Base-by-base conservation (phyloP, 2,113 vertebrate genomes). In the Steatornis caripensis region DNA sequence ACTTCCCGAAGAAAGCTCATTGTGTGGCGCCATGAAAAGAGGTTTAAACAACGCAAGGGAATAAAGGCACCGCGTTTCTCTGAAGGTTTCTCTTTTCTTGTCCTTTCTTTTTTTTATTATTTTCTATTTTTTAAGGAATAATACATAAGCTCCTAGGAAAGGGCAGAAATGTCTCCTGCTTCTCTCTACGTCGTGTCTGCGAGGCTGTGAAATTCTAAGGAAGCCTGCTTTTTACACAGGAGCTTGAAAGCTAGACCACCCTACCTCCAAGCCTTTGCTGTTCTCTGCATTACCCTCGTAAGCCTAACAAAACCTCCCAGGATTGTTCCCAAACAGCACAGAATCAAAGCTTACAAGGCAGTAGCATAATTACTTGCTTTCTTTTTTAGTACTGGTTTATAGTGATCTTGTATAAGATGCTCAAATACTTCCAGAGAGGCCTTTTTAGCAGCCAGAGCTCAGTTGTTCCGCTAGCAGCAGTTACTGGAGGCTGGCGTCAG, bases 141-240 rank as follows among this genome's bases (percentile, higher is more conserved):
- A 94, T 97, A 41, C 60, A 84, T 86, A 96, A 94, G 84, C 75
- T 81, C 55, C 92, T 88, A 88, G 92, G 84, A 93, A 75, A 96
- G 91, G 93, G 95, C 91, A 96, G 93, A 89, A 84, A 45, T 96
- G 90, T 95, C 93, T 97, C 68, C 68, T 80, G 91, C 85, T 92
- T 72, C 92, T 90, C 89, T 94, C 77, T 79, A 76, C n/a, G 76
- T 94, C 3, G 0, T 65, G 65, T 55, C 89, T 96, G 89, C 57
- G 65, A 96, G 92, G 87, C 82, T 94, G 90, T 54, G 85, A 81
- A 87, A 91, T 94, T 93, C 89, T 90, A 55, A 94, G 82, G 54
- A 87, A 95, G 70, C 48, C 53, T 88, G 58, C 10, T 34, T 93
- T 96, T 77, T 48, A 74, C 77, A 68, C 14, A 64, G 93, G 82